Conservation (phyloP, 2,113 vertebrate species). For the Lasiurus borealis region DNA sequence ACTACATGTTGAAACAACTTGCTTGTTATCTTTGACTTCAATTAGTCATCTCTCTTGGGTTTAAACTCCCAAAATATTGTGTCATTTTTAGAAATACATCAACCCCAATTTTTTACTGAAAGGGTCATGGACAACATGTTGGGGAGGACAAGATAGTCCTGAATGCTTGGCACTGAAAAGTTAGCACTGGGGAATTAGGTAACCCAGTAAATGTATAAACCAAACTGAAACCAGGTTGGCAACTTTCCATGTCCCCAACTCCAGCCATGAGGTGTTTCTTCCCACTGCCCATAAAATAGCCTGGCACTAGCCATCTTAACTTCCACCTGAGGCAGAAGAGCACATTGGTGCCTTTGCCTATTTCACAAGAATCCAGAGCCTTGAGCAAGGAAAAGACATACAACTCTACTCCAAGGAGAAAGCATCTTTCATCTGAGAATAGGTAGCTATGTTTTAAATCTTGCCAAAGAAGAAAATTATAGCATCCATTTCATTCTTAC, state of each 20-base stretch:
- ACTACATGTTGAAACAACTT: not conserved
- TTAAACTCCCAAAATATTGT: not conserved
- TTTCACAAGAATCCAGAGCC: not conserved
- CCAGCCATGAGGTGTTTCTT: not conserved
- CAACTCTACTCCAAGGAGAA: not conserved
- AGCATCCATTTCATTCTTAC: not conserved
- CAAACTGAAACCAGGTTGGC: not conserved
- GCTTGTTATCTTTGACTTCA: not conserved
- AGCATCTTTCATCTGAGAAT: not conserved
- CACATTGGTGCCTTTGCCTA: not conserved
- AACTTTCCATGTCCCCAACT: not conserved
- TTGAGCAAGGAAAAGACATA: not conserved
- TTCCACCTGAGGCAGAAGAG: not conserved
- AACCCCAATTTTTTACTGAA: not conserved
- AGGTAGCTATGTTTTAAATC: not conserved
- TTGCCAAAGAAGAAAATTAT: slow-evolving; percentile 11
- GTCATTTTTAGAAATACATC: slow-evolving; percentile 35
- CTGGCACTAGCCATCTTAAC: not conserved
- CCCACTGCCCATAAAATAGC: too few species aligned
- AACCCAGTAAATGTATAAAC: not conserved
- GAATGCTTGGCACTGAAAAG: not conserved
- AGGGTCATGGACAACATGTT: not conserved
- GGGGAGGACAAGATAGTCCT: not conserved
- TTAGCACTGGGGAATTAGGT: not conserved
- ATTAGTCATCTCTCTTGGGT: not conserved